These are phyloP conservation scores for Tragulus kanchil DNA, from an alignment of 2,113 vertebrate genomes.

Conservation along the genomic window DNA sequence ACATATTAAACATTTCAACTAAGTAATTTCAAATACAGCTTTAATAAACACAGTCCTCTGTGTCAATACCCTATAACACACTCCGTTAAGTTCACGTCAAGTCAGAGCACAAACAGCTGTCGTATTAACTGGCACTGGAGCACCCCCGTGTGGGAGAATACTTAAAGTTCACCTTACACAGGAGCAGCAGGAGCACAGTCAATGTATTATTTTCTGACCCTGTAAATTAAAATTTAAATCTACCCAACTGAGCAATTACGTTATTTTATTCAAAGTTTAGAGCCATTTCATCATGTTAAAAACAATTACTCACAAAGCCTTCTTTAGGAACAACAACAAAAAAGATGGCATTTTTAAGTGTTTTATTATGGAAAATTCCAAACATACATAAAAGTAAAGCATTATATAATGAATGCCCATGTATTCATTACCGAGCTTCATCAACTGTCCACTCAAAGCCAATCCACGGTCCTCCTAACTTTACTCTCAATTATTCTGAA, in stretches of 20 bases:
- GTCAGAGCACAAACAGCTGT: background rate
- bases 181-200: background rate
- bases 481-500: background rate
- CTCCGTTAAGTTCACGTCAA: background rate
- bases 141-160: conserved; percentile 68
- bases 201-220: conserved; percentile 17
- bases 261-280: conserved; percentile 15
- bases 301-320: background rate
- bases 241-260: background rate
- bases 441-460: background rate
- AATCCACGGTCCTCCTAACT: background rate
- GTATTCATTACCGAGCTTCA: background rate
- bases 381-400: background rate
- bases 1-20: background rate
- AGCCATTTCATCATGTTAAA: background rate
- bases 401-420: background rate
- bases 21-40: conserved; percentile 2
- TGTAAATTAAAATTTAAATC: conserved; percentile 31
- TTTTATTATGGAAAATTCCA: conserved; percentile 33
- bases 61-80: background rate
- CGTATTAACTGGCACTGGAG: conserved; percentile 20
- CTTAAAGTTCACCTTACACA: background rate
- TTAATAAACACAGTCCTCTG: background rate
- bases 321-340: conserved; percentile 30
- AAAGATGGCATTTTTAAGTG: background rate